These are phyloP conservation scores for Copsychus sechellarum DNA, from an alignment of 2,113 vertebrate genomes.

Conservation along the genomic window DNA sequence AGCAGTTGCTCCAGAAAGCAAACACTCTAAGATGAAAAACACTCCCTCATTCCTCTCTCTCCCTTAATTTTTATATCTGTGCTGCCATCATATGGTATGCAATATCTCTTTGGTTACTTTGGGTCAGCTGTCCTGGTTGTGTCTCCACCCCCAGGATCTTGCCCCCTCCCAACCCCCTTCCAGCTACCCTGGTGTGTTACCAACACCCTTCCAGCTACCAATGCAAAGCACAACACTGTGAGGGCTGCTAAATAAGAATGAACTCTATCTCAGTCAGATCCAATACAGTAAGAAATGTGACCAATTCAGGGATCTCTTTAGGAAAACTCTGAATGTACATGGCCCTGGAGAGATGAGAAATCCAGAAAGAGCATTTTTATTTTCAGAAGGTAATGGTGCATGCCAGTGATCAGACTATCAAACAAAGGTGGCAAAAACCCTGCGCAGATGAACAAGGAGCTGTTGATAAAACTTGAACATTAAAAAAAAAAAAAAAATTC, in stretches of 20 bases:
- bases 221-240: background rate
- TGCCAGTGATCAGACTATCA: background rate
- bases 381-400: background rate
- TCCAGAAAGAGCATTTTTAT: background rate
- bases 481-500: background rate
- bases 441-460: background rate
- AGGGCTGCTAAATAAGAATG: background rate
- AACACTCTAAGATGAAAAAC: background rate
- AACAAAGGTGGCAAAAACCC: background rate
- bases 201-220: background rate
- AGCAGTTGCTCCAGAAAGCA: background rate
- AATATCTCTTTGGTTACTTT: background rate
- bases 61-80: background rate
- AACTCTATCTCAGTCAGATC: background rate
- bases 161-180: background rate
- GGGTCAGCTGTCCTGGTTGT: background rate
- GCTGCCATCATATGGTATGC: background rate
- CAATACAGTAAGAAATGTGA: background rate
- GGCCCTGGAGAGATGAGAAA: background rate
- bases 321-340: background rate
- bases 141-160: too few species aligned
- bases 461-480: background rate
- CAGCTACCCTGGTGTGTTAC: background rate
- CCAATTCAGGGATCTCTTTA: background rate
- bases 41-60: too few species aligned